These are phyloP conservation scores for Notarius quadriscutis DNA, from an alignment of 2,113 vertebrate species.

Conservation along the genomic window DNA sequence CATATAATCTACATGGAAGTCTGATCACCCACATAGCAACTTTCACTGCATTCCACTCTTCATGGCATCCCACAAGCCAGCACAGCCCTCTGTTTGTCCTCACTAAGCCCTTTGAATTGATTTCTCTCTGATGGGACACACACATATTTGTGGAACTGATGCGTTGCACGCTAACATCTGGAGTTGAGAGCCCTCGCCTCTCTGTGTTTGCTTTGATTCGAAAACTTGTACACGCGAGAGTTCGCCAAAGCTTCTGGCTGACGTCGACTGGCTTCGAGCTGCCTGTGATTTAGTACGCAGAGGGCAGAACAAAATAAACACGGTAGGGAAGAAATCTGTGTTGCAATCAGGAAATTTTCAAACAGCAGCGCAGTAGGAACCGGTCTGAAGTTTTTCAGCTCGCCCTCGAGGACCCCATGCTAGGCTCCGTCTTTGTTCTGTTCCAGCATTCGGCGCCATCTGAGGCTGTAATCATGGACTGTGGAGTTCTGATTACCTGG, in stretches of 20 bases:
- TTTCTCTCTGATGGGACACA: slow-evolving; percentile 48
- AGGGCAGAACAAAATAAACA: slow-evolving; percentile 25
- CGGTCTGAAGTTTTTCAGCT: slow-evolving; percentile 3
- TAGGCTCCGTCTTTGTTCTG: not conserved
- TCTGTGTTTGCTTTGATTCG: slow-evolving; percentile 23
- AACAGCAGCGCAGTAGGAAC: not conserved
- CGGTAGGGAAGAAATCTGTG: slow-evolving; percentile 9
- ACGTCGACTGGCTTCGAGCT: slow-evolving; percentile 8
- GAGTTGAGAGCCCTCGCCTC: not conserved
- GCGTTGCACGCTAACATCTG: slow-evolving; percentile 36
- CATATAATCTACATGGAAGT: slow-evolving; percentile 58
- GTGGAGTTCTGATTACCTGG: slow-evolving; percentile 26
- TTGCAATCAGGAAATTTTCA: slow-evolving; percentile 23
- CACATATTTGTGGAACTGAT: slow-evolving; percentile 36
- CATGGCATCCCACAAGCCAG: slow-evolving; percentile 38
- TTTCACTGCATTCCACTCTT: slow-evolving; percentile 58
- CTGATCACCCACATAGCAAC: slow-evolving; percentile 53
- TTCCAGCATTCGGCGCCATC: not conserved
- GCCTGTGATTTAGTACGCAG: slow-evolving; percentile 15
- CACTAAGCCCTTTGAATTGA: slow-evolving; percentile 63
- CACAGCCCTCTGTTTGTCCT: not conserved
- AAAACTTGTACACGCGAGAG: slow-evolving; percentile 30
- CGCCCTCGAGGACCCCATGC: slow-evolving; percentile 10
- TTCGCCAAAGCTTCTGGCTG: slow-evolving; percentile 22
- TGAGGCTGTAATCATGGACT: slow-evolving; percentile 3